A percentile compares a stretch with the other conserved stretches of the same genome.
These are phyloP conservation scores for Spheniscus mendiculus DNA, from an alignment of 2,113 vertebrate species.

Conservation along the genomic window DNA sequence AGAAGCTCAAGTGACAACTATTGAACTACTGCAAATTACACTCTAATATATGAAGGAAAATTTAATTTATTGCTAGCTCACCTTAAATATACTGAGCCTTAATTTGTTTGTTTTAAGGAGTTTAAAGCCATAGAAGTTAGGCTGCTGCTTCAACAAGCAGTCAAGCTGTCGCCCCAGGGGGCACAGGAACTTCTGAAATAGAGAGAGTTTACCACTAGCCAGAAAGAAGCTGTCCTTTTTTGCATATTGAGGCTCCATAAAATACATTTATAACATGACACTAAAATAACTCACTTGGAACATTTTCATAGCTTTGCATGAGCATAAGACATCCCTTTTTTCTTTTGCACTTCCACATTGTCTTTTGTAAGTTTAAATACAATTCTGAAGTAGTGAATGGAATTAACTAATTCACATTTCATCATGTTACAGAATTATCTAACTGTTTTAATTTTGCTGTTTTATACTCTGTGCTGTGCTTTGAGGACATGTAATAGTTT, in stretches of 20 bases:
- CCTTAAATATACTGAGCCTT: neutral
- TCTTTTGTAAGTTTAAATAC: neutral
- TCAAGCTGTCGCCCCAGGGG: neutral
- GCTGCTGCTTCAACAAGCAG: neutral
- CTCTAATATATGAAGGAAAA: neutral
- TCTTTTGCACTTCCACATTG: neutral
- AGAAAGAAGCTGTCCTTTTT: neutral
- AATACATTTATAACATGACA: neutral
- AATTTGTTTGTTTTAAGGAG: neutral
- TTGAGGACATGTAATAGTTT: neutral
- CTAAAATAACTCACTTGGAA: neutral
- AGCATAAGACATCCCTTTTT: neutral
- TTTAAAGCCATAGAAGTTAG: neutral
- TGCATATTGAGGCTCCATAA: neutral
- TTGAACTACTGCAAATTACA: neutral
- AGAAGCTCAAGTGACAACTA: neutral
- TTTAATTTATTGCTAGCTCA: neutral
- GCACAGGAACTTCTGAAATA: neutral
- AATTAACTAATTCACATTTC: neutral
- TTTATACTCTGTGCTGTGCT: neutral
- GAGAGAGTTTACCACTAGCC: neutral
- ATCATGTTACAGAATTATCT: neutral
- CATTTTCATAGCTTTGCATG: neutral
- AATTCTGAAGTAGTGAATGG: neutral
- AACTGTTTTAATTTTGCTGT: neutral